Percentiles rank a stretch among this genome's conserved stretches.
Conservation (phyloP, 2,797 vertebrate species). For the Danio choprae region DNA sequence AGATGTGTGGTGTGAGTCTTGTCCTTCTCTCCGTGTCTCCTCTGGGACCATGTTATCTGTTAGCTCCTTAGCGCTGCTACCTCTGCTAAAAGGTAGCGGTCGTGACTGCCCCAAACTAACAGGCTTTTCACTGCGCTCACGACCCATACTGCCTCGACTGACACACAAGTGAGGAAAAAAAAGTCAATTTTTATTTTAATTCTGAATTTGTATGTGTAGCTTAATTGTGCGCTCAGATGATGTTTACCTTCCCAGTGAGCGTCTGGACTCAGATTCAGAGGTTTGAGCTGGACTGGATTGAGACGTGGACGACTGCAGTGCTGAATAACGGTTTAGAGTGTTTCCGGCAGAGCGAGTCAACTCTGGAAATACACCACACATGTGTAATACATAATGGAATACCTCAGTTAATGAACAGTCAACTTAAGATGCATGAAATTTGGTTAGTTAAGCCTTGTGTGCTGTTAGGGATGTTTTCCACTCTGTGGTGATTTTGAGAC, state of each 20-base stretch:
- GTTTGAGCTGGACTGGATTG: constrained; percentile 77
- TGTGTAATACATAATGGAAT: background rate
- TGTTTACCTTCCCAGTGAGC: constrained; percentile 87
- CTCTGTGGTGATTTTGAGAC: no score
- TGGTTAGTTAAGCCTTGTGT: no score
- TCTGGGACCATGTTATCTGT: constrained; percentile 83
- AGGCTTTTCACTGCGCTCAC: constrained; percentile 90
- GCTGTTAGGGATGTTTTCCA: no score
- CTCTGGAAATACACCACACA: constrained; percentile 74
- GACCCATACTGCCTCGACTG: constrained; percentile 81
- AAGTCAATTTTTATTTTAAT: background rate
- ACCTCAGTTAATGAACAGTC: background rate
- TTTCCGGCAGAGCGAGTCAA: constrained; percentile 85
- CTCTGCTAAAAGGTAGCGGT: constrained; percentile 80
- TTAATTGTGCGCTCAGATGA: background rate
- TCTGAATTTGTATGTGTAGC: background rate
- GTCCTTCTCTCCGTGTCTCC: constrained; percentile 84
- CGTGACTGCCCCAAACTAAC: constrained; percentile 75
- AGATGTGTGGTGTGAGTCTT: constrained; percentile 76
- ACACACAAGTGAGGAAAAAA: background rate
- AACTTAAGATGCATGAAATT: background rate
- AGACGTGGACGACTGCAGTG: constrained; percentile 85
- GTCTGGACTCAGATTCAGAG: constrained; percentile 87
- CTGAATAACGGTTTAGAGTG: constrained; percentile 93
- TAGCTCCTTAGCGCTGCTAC: constrained; percentile 87